Conservation (phyloP, 2,888 invertebrate genomes). For the Brachypterus glaber region DNA sequence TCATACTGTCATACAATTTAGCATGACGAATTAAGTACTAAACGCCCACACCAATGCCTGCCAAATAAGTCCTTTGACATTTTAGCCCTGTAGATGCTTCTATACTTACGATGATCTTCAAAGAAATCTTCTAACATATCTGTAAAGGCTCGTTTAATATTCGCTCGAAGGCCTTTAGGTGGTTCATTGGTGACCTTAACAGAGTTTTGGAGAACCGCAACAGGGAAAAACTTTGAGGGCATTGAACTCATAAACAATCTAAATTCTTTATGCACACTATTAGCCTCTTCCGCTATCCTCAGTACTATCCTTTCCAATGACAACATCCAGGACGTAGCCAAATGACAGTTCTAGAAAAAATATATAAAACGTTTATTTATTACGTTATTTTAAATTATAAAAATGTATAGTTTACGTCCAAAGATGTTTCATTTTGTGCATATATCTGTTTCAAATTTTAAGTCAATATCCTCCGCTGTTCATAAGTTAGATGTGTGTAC, state of each 20-base stretch:
- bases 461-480: no score
- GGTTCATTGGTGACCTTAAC: constrained; percentile 93
- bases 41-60: no score
- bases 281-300: constrained; percentile 56
- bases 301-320: constrained; percentile 70
- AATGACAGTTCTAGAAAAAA: constrained; percentile 89
- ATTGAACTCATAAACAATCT: constrained; percentile 82
- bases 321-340: constrained; percentile 91
- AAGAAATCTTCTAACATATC: constrained; percentile 73
- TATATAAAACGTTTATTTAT: no score
- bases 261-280: constrained; percentile 60
- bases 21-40: no score
- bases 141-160: constrained; percentile 71
- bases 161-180: constrained; percentile 83
- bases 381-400: no score
- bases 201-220: constrained; percentile 84
- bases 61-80: no score
- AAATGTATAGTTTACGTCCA: no score
- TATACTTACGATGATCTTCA: constrained; percentile 61
- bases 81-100: background rate
- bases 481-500: background rate
- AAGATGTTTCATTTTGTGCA: no score
- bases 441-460: no score
- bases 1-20: no score
- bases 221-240: constrained; percentile 79